These are phyloP conservation scores for Archilochus colubris DNA, from an alignment of 2,113 vertebrate genomes.

Conservation along the genomic window DNA sequence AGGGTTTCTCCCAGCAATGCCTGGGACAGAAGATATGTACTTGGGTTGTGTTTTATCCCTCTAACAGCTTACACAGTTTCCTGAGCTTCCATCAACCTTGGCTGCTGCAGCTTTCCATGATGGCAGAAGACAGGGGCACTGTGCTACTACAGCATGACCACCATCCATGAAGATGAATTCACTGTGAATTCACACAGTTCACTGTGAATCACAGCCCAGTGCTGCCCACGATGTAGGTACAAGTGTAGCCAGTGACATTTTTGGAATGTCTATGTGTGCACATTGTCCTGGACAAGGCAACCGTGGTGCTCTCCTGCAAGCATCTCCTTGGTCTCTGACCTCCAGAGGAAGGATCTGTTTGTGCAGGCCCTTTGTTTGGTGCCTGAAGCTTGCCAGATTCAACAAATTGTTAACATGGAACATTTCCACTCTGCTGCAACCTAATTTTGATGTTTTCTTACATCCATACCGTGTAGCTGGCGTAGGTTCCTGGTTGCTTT, in stretches of 20 bases:
- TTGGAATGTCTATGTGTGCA: not conserved
- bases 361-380: not conserved
- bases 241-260: not conserved
- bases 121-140: not conserved
- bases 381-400: not conserved
- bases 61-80: not conserved
- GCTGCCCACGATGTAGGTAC: accelerated
- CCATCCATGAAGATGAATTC: accelerated
- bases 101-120: not conserved
- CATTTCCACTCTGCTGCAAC: not conserved
- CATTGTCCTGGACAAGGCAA: not conserved
- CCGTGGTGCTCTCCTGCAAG: not conserved
- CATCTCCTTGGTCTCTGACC: not conserved
- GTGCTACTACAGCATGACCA: not conserved
- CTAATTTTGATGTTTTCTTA: not conserved
- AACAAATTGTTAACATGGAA: not conserved
- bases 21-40: not conserved
- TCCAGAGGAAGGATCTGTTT: accelerated
- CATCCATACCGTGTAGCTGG: not conserved
- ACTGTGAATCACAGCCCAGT: not conserved
- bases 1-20: not conserved
- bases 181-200: not conserved
- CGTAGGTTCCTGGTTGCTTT: not conserved
- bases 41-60: not conserved
- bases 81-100: not conserved